Base-by-base conservation (phyloP, 2,888 invertebrate genomes). In the Pandemis cinnamomeana region DNA sequence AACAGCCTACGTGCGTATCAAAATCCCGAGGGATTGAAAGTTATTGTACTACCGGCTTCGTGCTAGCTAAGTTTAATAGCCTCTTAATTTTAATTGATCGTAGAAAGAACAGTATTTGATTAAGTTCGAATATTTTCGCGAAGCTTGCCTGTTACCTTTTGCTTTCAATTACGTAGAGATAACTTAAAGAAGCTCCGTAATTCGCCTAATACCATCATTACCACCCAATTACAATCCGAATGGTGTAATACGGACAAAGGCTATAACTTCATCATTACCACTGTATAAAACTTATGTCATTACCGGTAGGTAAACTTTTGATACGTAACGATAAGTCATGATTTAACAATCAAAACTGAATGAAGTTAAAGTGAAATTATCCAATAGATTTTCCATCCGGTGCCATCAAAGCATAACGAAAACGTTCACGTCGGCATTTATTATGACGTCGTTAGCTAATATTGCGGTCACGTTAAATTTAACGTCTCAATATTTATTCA, bases 401-500 rank as follows among this genome's bases (percentile, higher is more conserved):
- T 7, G 20, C 63, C 68, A 69, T 71, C 71, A 72, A 60, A 77
- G 71, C 77, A 77, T 79, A 71, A 76, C 76, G 69, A 75, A 72
- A 71, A 67, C 63, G 77, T 77, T 75, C 69, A 75, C 75, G 55
- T 46, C 71, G 44, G 48, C 62, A 11, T 36, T 20, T 46, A 63
- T 63, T 72, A 51, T 60, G 60, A 46, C 42, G 61, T 67, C 64
- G 72, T 77, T 71, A 75, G 71, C 66, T 77, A 76, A 77, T 75
- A 71, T 62, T 74, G 71, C 75, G 72, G 77, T 79, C 76, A 78
- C 76, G 78, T 77, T 53, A 44, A 72, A 70, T 71, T 70, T 70
- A 67, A 58, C 62, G 74, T 72, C 67, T 72, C 78, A 79, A 79
- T 80, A 78, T 80, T 80, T 79, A 76, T 75, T 63, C 55, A 77